Evolutionary conservation across 2,888 invertebrate genomes (phyloP).

Genomic region (Carpatolechia fugitivella): DNA sequence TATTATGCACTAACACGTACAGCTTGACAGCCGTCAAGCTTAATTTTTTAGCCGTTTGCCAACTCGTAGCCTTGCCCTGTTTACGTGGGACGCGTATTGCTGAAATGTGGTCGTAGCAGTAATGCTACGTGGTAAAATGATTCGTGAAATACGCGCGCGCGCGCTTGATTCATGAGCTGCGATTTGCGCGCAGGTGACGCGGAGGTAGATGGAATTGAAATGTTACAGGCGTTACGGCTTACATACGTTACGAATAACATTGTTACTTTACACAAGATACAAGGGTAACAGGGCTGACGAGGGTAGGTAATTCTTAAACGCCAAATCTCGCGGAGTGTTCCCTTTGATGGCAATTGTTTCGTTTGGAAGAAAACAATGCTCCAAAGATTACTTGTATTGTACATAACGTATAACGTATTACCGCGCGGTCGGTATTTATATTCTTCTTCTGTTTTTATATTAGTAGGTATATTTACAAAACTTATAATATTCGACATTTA

Average conservation of each 20-base stretch:
- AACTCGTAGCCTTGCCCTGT: no score
- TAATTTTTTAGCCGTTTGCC: no score
- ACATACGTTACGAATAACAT: conserved; percentile 3
- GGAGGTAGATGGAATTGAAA: conserved; percentile 49
- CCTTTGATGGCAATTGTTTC: no score
- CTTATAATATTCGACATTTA: no score
- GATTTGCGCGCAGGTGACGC: conserved; percentile 56
- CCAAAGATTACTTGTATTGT: no score
- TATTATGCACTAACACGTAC: no score
- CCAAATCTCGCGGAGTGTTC: background rate
- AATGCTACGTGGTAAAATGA: conserved; percentile 59
- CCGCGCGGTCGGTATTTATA: no score
- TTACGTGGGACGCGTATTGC: conserved; percentile 35
- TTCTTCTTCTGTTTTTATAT: no score
- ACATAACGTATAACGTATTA: no score
- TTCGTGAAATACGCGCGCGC: conserved; percentile 60
- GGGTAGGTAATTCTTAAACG: background rate
- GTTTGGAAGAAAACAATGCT: no score
- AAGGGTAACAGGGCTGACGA: background rate
- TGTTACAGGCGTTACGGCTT: conserved; percentile 41
- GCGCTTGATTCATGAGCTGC: conserved; percentile 55
- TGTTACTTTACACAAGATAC: background rate
- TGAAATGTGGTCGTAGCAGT: conserved; percentile 57
- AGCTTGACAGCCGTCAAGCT: no score
- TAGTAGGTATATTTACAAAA: no score